phyloP scores from a whole-genome alignment of 2,888 invertebrate species.

The Caenorhabditis doughertyi region DNA sequence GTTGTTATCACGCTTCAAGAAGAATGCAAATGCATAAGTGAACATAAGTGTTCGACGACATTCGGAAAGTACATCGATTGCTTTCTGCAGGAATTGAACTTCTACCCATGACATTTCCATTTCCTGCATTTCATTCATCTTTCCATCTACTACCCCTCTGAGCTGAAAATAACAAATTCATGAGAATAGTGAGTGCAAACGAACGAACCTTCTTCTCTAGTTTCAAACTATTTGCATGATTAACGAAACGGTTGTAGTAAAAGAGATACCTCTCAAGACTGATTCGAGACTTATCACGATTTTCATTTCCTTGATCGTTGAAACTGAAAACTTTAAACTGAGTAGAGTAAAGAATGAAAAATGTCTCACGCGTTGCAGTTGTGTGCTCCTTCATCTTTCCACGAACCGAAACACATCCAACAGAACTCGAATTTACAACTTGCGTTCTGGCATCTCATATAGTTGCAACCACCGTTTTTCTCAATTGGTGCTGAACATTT shows the following conservation, averaged over 20 bases:
- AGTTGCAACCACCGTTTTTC: slow-evolving; percentile 97
- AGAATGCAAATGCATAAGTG: slow-evolving; percentile 99
- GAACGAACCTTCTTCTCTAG: slow-evolving; percentile 88
- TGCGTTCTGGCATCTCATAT: slow-evolving; percentile 99
- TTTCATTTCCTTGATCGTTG: slow-evolving; percentile 96
- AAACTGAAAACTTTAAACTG: slow-evolving; percentile 82
- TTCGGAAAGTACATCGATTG: slow-evolving; percentile 86
- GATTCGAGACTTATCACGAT: slow-evolving; percentile 91
- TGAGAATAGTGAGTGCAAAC: too few relatives aligned
- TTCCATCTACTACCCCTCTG: slow-evolving; percentile 94
- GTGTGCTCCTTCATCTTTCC: slow-evolving; percentile 99
- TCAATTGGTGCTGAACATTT: slow-evolving; percentile 90
- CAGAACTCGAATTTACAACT: slow-evolving; percentile 98
- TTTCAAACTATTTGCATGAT: slow-evolving; percentile 98
- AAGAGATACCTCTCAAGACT: slow-evolving; percentile 97
- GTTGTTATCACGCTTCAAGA: slow-evolving; percentile 97
- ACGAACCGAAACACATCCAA: slow-evolving; percentile 98
- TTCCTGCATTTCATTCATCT: slow-evolving; percentile 99
- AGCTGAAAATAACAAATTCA: slow-evolving; percentile 85
- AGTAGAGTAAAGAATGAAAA: not conserved
- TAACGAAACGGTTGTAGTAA: slow-evolving; percentile 99
- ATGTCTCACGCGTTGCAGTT: slow-evolving; percentile 90
- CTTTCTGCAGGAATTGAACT: slow-evolving; percentile 96
- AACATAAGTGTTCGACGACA: slow-evolving; percentile 96
- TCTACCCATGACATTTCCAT: slow-evolving; percentile 99